Conservation (phyloP, 2,797 vertebrate species). For the Psittacula derbiana region DNA sequence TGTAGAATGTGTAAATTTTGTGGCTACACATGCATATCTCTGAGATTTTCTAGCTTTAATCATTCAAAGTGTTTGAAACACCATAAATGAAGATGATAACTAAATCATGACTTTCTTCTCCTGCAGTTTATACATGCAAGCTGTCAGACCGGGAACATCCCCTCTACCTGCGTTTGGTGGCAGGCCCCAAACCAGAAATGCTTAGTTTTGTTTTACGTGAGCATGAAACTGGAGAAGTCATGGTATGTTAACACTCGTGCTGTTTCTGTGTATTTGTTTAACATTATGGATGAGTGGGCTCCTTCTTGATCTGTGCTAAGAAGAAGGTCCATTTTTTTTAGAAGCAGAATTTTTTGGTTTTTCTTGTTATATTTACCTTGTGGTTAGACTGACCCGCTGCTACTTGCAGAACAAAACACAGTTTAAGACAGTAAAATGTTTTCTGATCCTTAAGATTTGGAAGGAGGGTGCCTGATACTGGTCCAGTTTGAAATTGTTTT, state of each 20-base stretch:
- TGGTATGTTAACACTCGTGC: slow-evolving; percentile 64
- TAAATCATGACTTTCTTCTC: neutral
- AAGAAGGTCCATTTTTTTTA: neutral
- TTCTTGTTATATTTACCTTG: neutral
- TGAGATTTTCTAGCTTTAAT: neutral
- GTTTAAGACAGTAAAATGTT: neutral
- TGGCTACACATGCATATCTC: neutral
- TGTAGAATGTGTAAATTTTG: neutral
- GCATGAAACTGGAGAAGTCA: slow-evolving; percentile 94
- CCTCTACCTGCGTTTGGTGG: slow-evolving; percentile 89
- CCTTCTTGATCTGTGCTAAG: neutral
- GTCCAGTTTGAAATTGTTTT: neutral
- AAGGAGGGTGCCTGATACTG: neutral
- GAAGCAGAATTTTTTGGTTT: neutral
- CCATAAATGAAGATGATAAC: neutral
- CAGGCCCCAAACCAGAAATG: slow-evolving; percentile 86
- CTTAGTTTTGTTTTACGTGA: slow-evolving; percentile 94
- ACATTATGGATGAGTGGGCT: neutral
- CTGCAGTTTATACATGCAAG: slow-evolving; percentile 91
- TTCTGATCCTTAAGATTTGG: neutral
- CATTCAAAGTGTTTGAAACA: neutral
- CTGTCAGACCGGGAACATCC: slow-evolving; percentile 92
- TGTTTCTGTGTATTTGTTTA: neutral
- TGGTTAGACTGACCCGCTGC: neutral
- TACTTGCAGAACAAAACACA: neutral